Conservation (phyloP, 1,140 invertebrate genomes). For the Tetramorium parvispinum region DNA sequence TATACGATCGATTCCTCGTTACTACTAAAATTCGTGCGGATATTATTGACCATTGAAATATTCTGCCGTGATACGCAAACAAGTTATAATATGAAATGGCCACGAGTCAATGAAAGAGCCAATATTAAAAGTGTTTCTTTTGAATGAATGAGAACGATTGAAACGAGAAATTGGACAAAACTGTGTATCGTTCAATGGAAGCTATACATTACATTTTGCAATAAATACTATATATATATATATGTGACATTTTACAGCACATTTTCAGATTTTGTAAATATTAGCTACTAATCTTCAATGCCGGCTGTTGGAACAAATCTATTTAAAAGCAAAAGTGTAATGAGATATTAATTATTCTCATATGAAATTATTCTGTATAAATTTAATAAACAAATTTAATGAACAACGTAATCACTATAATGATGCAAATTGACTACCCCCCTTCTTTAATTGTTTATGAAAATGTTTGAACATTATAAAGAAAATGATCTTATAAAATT, state of each 20-base stretch:
- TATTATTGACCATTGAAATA: conserved; percentile 41
- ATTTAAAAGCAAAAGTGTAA: conserved; percentile 1
- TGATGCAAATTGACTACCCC: neutral
- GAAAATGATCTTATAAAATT: neutral
- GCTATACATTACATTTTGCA: conserved; percentile 22
- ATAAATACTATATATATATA: neutral
- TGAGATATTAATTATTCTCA: conserved; percentile 7
- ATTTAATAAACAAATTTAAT: neutral
- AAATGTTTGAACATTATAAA: neutral
- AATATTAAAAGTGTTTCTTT: conserved; percentile 49
- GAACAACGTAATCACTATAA: neutral
- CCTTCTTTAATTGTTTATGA: neutral
- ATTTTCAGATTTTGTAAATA: conserved; percentile 9
- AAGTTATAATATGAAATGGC: conserved; percentile 53
- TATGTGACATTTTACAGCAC: neutral
- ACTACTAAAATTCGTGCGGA: conserved; percentile 23
- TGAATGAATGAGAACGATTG: conserved; percentile 37
- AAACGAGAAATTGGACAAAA: conserved; percentile 39
- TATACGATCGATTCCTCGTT: conserved; percentile 29
- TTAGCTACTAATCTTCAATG: conserved; percentile 7
- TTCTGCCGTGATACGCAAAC: conserved; percentile 34
- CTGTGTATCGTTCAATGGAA: neutral
- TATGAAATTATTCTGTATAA: neutral
- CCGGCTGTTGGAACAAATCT: neutral
- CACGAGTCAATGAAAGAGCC: conserved; percentile 42